Evolutionary conservation across 2,888 invertebrate species (phyloP).

Genomic region (Dryobotodes eremita): DNA sequence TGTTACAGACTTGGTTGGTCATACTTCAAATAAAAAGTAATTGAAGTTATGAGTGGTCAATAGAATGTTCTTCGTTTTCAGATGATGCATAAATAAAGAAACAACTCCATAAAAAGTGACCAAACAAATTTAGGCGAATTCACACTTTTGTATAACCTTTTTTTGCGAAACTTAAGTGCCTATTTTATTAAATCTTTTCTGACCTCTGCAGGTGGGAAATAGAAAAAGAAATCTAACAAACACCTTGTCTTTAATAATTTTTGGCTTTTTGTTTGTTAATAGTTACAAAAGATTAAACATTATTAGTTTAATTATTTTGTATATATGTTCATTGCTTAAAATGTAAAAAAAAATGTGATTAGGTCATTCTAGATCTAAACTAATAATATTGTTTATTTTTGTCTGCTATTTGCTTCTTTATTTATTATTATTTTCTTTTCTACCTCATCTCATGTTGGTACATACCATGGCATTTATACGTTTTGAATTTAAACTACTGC

Average conservation of each 20-base stretch:
- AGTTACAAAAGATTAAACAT: background rate
- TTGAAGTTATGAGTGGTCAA: background rate
- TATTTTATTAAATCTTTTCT: slow-evolving; percentile 22
- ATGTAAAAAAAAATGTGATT: background rate
- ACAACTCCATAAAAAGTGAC: background rate
- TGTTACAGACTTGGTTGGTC: background rate
- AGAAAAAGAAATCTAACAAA: slow-evolving; percentile 7
- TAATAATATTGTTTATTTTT: background rate
- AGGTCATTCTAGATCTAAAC: too few relatives aligned
- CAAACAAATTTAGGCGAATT: slow-evolving; percentile 31
- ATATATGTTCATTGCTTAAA: background rate
- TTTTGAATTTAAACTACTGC: background rate
- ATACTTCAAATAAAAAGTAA: background rate
- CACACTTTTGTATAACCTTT: slow-evolving; percentile 45
- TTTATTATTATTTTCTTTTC: background rate
- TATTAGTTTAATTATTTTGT: background rate
- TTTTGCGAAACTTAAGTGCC: slow-evolving; percentile 13
- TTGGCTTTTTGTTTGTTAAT: background rate
- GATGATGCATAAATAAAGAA: background rate
- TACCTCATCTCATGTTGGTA: background rate
- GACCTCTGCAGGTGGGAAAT: slow-evolving; percentile 37
- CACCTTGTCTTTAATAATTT: slow-evolving; percentile 8
- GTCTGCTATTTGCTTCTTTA: background rate
- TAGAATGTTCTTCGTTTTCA: background rate
- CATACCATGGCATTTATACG: background rate